Base-by-base conservation (phyloP, 1,140 invertebrate species). In the Conopomorpha cramerella region DNA sequence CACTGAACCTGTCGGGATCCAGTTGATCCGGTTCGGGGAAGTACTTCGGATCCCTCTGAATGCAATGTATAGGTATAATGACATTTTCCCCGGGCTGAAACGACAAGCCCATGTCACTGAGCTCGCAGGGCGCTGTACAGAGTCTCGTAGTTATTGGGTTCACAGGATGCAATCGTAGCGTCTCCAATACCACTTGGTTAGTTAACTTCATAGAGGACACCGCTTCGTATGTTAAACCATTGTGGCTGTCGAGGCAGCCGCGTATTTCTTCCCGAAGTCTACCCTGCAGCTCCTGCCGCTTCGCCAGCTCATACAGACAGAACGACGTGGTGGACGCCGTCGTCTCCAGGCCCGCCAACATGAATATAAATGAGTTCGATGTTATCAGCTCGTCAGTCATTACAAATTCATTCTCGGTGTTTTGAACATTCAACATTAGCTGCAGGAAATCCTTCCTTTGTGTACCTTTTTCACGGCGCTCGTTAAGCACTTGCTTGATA, bases 101-200 rank as follows among this genome's bases (percentile, higher is more conserved):
- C 2, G 68, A 48, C 3, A 77, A 34, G 7, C 81, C 61, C 1
- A 65, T 71, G n/a, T 64, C 65, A 3, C 48, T 19, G 3, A 73
- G 46, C 7, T 44, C 54, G 36, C 65, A 71, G 0, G 66, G 60
- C 37, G 79, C 51, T 7, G 63, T 78, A 26, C 81, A 63, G 4
- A 71, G 54, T 15, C 84, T 49, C 1, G 67, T 79, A 19, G 83
- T 80, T 3, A 83, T 46, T 2, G 85, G 84, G 7, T 86, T 84
- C 16, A 83, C 82, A 8, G 87, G 86, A 61, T 81, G 87, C 32
- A 87, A 41, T 39, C 86, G 63, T 33, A 87, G 39, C 7, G 80
- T 77, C 59, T 88, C 86, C 45, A 84, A 84, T 2, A 88, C 68
- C 1, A 82, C 80, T 36, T 79, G 76, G 38, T 85, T 85, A 13